phyloP scores from a whole-genome alignment of 2,113 vertebrate species.

The Caracal caracal region DNA sequence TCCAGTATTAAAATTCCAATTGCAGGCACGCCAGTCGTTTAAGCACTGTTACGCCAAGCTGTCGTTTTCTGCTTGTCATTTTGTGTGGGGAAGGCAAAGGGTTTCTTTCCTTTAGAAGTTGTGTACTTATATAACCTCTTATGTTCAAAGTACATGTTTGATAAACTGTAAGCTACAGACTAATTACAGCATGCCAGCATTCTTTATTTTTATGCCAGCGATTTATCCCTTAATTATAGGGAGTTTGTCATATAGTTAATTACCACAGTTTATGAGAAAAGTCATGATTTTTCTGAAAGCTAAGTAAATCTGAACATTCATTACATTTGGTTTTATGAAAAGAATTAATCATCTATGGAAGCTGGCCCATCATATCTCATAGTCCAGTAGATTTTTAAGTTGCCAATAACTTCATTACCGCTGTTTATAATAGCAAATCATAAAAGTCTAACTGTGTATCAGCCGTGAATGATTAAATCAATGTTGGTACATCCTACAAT shows the following conservation, averaged over 20 bases:
- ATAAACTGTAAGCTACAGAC: constrained; percentile 52
- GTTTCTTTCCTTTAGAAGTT: constrained; percentile 22
- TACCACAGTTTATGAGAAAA: constrained; percentile 59
- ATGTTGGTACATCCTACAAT: neutral
- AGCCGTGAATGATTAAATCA: neutral
- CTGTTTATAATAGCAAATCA: neutral
- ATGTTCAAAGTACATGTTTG: constrained; percentile 30
- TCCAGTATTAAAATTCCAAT: neutral
- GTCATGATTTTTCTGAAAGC: constrained; percentile 63
- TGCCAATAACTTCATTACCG: neutral
- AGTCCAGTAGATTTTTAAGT: neutral
- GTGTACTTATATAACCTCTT: constrained; percentile 32
- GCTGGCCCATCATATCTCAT: neutral
- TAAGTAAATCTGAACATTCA: constrained; percentile 42
- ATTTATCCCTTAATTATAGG: constrained; percentile 69
- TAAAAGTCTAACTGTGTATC: neutral
- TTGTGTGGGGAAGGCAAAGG: neutral
- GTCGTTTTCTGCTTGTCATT: neutral
- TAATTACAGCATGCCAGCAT: constrained; percentile 57
- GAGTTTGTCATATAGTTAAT: constrained; percentile 60
- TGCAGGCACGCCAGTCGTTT: neutral
- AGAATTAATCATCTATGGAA: constrained; percentile 54
- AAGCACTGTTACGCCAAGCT: neutral
- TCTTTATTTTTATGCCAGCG: constrained; percentile 59
- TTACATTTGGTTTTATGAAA: constrained; percentile 52